Conservation (phyloP, 1,140 invertebrate genomes). For the Lysiphlebus fabarum region DNA sequence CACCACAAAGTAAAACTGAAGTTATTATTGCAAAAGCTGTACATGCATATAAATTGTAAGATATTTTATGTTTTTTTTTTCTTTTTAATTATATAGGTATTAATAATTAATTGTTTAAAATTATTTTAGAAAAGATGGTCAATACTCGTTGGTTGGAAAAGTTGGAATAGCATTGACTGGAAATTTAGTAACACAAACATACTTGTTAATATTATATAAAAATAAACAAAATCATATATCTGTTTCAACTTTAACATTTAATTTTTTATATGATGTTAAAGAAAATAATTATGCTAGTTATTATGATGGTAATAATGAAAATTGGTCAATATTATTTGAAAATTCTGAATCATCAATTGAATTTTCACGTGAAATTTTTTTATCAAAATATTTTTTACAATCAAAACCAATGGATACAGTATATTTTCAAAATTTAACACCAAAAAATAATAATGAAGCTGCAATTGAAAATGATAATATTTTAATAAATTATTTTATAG, state of each 20-base stretch:
- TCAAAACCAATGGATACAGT: conserved; percentile 33
- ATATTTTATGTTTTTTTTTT: not conserved
- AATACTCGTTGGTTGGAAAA: conserved; percentile 42
- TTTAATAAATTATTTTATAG: conserved; percentile 36
- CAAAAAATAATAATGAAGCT: not conserved
- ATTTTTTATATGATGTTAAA: conserved; percentile 44
- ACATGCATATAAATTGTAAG: conserved; percentile 45
- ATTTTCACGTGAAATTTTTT: conserved; percentile 43
- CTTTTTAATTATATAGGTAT: no score
- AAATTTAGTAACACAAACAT: conserved; percentile 35
- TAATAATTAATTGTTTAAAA: not conserved
- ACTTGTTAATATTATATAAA: conserved; percentile 48
- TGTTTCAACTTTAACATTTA: conserved; percentile 35
- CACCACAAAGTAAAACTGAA: conserved; percentile 35
- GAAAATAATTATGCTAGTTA: conserved; percentile 48
- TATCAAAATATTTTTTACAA: conserved; percentile 40
- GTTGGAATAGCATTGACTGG: conserved; percentile 46
- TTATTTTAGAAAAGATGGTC: conserved; percentile 41
- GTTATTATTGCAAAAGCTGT: conserved; percentile 45
- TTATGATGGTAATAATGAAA: conserved; percentile 45
- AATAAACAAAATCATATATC: conserved; percentile 45
- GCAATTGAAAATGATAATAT: conserved; percentile 38
- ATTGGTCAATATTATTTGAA: conserved; percentile 51
- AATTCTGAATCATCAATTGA: conserved; percentile 35
- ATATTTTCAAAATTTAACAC: conserved; percentile 40